Conservation (phyloP, 2,888 invertebrate species). For the Polydesmus complanatus region DNA sequence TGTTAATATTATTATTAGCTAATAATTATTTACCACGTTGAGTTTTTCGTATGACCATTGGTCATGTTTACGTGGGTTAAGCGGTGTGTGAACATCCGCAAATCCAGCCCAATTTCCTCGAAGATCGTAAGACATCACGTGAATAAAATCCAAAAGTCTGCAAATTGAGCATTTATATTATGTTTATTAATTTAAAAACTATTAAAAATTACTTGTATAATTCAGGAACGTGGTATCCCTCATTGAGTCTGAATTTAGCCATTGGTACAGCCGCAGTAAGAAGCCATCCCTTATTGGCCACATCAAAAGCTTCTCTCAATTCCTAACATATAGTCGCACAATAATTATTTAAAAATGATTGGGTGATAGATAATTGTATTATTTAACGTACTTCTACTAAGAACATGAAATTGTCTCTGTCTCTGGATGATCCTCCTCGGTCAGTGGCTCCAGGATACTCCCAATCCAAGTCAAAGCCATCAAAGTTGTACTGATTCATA, state of each 20-base stretch:
- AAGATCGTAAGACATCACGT: conserved; percentile 25
- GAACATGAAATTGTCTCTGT: conserved; percentile 65
- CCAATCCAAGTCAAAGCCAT: conserved; percentile 80
- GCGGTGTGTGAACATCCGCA: conserved; percentile 74
- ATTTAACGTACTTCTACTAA: neutral
- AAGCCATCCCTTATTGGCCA: conserved; percentile 62
- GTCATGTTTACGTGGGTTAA: conserved; percentile 71
- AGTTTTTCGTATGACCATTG: conserved; percentile 79
- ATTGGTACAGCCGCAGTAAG: conserved; percentile 80
- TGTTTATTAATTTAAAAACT: neutral
- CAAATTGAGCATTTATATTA: neutral
- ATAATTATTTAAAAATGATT: neutral
- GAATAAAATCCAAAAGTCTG: conserved; percentile 22
- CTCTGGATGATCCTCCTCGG: conserved; percentile 66
- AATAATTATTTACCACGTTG: conserved; percentile 58
- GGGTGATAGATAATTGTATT: neutral
- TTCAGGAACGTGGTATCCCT: conserved; percentile 81
- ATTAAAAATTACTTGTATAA: conserved; percentile 61
- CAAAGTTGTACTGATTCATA: conserved; percentile 60
- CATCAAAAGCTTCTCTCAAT: conserved; percentile 59
- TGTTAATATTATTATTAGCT: neutral
- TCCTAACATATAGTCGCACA: conserved; percentile 39
- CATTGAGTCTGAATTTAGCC: conserved; percentile 70
- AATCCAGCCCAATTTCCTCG: conserved; percentile 62
- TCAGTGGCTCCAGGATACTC: conserved; percentile 81